These are phyloP conservation scores for Lepisosteus osseus DNA, from an alignment of 2,113 vertebrate genomes.

Conservation along the genomic window DNA sequence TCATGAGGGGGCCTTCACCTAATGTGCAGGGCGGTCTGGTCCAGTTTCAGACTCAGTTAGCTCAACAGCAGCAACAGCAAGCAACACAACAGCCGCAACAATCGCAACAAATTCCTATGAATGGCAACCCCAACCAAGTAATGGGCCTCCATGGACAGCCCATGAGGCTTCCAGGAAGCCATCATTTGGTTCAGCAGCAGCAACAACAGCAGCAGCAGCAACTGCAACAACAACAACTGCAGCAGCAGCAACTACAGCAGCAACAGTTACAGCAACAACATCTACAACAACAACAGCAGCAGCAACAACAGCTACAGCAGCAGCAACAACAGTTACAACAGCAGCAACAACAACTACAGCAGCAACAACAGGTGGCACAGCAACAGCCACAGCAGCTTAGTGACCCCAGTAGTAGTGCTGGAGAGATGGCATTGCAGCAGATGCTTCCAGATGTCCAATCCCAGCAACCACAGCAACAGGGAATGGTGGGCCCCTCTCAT, in stretches of 20 bases:
- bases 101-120: constrained; percentile 80
- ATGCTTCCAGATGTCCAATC: constrained; percentile 90
- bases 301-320: constrained; percentile 60
- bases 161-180: constrained; percentile 75
- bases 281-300: constrained; percentile 62
- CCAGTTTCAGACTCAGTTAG: constrained; percentile 82
- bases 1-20: constrained; percentile 91
- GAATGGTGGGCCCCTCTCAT: constrained; percentile 86
- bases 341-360: constrained; percentile 56
- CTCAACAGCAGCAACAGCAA: constrained; percentile 57
- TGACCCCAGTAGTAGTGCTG: constrained; percentile 68
- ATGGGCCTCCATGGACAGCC: constrained; percentile 90
- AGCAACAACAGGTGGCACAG: constrained; percentile 65
- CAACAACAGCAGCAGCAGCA: constrained; percentile 71
- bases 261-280: constrained; percentile 59
- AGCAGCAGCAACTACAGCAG: constrained; percentile 58
- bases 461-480: constrained; percentile 82
- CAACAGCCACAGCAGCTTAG: constrained; percentile 76
- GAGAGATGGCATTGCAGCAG: constrained; percentile 74
- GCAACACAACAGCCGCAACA: constrained; percentile 71
- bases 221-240: constrained; percentile 53
- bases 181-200: constrained; percentile 85
- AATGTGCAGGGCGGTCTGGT: constrained; percentile 85
- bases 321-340: constrained; percentile 56
- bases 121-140: constrained; percentile 83